phyloP scores from a whole-genome alignment of 1,140 invertebrate genomes.

The Bemisia tabaci region DNA sequence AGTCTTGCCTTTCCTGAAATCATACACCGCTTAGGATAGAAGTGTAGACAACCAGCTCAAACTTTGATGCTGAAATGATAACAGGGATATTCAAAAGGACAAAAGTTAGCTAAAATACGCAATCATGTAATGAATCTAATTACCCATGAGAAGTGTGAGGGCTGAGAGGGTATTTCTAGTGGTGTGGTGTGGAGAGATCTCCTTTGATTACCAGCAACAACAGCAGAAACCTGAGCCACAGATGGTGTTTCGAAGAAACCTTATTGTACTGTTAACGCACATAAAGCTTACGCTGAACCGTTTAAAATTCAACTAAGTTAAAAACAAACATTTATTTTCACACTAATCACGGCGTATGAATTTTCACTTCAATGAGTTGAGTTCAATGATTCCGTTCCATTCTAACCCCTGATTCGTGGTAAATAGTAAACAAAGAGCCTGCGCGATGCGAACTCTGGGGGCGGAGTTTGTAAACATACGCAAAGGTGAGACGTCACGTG shows the following conservation, averaged over 20 bases:
- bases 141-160: neutral
- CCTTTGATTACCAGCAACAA: too few relatives aligned
- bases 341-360: neutral
- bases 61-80: neutral
- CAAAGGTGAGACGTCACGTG: too few relatives aligned
- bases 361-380: neutral
- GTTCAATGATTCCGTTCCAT: too few relatives aligned
- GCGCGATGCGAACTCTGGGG: neutral
- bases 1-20: neutral
- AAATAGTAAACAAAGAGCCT: neutral
- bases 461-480: neutral
- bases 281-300: neutral
- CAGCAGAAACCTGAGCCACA: neutral
- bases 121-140: too few relatives aligned
- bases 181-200: too few relatives aligned
- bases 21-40: neutral
- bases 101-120: too few relatives aligned
- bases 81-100: too few relatives aligned
- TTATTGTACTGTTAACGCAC: too few relatives aligned
- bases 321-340: neutral
- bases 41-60: neutral
- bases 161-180: too few relatives aligned
- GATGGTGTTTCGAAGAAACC: too few relatives aligned
- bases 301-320: neutral
- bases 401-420: neutral